Evolutionary conservation across 2,797 vertebrate genomes (phyloP), one percentile per base, ranked within the genome.

Genomic region (Catamblyrhynchus diadema): DNA sequence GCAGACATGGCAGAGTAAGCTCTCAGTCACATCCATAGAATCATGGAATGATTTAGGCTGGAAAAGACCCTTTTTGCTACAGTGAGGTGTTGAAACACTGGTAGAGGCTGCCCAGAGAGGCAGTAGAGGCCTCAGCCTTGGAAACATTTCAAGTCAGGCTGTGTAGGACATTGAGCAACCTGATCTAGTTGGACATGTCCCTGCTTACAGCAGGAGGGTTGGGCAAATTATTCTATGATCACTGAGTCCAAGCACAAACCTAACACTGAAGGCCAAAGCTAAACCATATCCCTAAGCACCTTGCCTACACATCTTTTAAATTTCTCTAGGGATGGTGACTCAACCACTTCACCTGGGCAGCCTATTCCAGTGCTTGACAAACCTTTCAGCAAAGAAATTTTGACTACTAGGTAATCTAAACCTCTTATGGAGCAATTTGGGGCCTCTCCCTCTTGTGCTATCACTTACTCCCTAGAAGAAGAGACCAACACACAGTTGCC

Each of bases 261-360:
- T 4, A 56, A 22, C 6, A 4, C 27, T 65, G 17, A 90, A 75
- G 14, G 12, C 15, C 33, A 47, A 28, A 19, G 21, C 9, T 65
- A 35, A 90, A 79, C 9, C 23, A 16, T 1, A 8, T 19, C 48
- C 50, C 22, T 27, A 21, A 62, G 35, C 24, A 48, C 12, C 11
- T 9, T 0, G 4, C 9, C 51, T 59, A 28, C n/a, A 23, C 0
- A 0, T 8, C 21, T 53, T 61, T 48, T 53, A 66, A 87, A 86
- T 22, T 80, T 22, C 11, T 61, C 47, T 42, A 50, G n/a, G 18
- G 8, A 12, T 21, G 8, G 4, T 33, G 14, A 45, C 24, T 56
- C 35, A 13, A 14, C 3, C 22, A 10, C 11, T 50, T 39, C 42
- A 47, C 6, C 23, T 53, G 16, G 12, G 6, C 14, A 80, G 20